A percentile compares a stretch with the other conserved stretches of the same genome.
Evolutionary conservation across 1,140 invertebrate species (phyloP).

Genomic region (Temnothorax longispinosus): DNA sequence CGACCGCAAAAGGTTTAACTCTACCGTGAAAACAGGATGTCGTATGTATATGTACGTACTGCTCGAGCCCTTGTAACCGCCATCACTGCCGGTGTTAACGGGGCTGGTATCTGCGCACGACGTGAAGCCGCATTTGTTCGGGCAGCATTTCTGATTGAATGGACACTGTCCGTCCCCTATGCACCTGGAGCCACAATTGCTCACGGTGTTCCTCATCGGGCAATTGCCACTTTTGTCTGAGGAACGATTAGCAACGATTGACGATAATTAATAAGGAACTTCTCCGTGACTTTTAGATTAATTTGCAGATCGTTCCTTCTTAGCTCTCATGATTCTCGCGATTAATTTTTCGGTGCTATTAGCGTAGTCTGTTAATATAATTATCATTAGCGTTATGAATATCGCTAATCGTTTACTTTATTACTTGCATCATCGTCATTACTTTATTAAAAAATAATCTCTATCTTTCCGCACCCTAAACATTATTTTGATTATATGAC

Average conservation of each 20-base stretch:
- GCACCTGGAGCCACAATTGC: conserved; percentile 89
- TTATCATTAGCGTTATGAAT: not conserved
- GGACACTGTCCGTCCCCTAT: conserved; percentile 88
- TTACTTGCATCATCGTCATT: not conserved
- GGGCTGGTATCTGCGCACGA: conserved; percentile 87
- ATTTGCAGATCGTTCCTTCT: not conserved
- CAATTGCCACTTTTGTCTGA: conserved; percentile 85
- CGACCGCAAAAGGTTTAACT: not conserved
- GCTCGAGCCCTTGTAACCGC: conserved; percentile 76
- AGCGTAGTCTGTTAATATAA: not conserved
- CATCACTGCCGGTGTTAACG: conserved; percentile 79
- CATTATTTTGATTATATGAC: not conserved
- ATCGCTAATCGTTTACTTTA: not conserved
- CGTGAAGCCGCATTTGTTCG: conserved; percentile 89
- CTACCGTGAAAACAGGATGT: not conserved
- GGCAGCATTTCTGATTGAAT: conserved; percentile 89
- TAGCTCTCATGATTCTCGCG: not conserved
- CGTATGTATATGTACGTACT: conserved; percentile 60
- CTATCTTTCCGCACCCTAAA: not conserved
- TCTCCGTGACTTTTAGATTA: not conserved
- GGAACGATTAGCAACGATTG: not conserved
- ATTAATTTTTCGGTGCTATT: not conserved
- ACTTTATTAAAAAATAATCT: conserved; percentile 1
- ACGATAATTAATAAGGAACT: not conserved
- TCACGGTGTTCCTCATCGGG: conserved; percentile 88